Evolutionary conservation across 2,113 vertebrate species (phyloP).

Genomic region (Accipiter cooperii): DNA sequence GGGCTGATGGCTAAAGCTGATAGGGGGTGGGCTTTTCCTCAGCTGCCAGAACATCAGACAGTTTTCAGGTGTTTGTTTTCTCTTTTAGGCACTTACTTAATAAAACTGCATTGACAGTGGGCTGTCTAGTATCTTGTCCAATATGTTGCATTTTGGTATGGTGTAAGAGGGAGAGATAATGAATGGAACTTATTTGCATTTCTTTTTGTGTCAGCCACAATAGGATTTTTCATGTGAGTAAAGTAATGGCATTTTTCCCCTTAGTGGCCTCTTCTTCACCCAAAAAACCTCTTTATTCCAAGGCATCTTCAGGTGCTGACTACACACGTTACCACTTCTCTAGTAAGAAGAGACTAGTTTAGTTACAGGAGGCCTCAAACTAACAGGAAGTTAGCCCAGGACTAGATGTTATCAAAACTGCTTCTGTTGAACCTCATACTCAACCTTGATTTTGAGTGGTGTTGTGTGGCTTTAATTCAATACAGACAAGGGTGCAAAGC

Average conservation of each 20-base stretch:
- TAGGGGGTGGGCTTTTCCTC: not conserved
- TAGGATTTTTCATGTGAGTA: not conserved
- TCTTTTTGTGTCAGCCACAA: not conserved
- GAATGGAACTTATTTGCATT: not conserved
- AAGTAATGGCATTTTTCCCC: not conserved
- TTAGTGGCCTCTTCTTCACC: not conserved
- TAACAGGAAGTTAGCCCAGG: not conserved
- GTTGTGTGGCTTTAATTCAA: not conserved
- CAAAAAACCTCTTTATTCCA: not conserved
- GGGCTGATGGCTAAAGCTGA: not conserved
- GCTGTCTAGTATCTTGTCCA: not conserved
- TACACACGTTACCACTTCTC: not conserved
- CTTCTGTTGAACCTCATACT: not conserved
- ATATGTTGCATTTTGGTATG: not conserved
- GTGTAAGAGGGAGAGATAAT: not conserved
- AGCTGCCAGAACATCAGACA: not conserved
- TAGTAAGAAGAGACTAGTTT: not conserved
- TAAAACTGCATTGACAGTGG: not conserved
- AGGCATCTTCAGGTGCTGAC: not conserved
- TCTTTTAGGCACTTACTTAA: constrained; percentile 7
- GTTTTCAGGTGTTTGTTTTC: constrained; percentile 23
- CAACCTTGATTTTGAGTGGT: not conserved
- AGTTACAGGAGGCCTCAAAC: not conserved
- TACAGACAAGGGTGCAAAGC: not conserved
- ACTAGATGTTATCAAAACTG: not conserved